Evolutionary conservation across 1,140 invertebrate species (phyloP).

Genomic region (Hyles vespertilio): DNA sequence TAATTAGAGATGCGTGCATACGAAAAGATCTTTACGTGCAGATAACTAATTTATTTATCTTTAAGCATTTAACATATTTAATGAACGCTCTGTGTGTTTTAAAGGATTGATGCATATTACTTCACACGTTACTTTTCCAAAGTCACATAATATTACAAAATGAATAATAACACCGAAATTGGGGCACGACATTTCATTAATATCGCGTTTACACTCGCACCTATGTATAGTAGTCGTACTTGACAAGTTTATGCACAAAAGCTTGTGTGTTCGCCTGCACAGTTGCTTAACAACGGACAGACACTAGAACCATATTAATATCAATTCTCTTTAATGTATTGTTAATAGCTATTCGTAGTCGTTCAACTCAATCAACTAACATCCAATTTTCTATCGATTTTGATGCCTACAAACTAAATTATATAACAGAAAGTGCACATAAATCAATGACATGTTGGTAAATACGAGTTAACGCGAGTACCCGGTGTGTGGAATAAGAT

Average conservation of each 20-base stretch:
- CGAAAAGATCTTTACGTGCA: no score
- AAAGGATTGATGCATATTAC: no score
- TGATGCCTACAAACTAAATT: constrained; percentile 3
- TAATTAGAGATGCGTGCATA: no score
- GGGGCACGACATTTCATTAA: constrained; percentile 27
- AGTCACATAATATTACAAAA: constrained; percentile 4
- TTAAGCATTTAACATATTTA: no score
- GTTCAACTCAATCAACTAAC: neutral
- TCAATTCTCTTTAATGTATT: constrained; percentile 10
- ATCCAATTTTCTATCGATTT: neutral
- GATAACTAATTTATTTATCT: no score
- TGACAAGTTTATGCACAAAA: constrained; percentile 53
- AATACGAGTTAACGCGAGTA: neutral
- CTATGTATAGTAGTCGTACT: constrained; percentile 42
- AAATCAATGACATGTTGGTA: constrained; percentile 5
- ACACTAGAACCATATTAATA: constrained; percentile 20
- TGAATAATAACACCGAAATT: constrained; percentile 18
- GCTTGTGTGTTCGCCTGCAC: constrained; percentile 22
- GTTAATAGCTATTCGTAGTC: constrained; percentile 1
- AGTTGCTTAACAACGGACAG: constrained; percentile 24
- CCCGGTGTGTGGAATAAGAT: no score
- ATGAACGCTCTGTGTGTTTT: no score
- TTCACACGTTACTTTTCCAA: neutral
- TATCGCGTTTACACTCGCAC: constrained; percentile 19
- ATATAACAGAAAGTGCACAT: constrained; percentile 9